Evolutionary conservation across 92 coral and sea anemone species (phyloP).

Genomic region (Bergia sp.): DNA sequence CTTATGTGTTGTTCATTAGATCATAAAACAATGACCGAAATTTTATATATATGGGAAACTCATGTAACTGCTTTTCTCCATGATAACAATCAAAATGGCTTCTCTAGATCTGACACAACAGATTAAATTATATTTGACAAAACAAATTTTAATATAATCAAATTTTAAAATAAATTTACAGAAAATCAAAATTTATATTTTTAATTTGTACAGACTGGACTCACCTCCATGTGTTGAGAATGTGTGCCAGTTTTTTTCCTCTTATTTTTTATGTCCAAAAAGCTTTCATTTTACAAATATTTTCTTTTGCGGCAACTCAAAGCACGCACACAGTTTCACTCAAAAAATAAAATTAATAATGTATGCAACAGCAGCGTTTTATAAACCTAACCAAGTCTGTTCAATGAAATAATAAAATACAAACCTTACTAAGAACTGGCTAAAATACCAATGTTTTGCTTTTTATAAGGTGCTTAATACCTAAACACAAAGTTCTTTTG

Average conservation of each 20-base stretch:
- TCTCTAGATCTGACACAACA: no score
- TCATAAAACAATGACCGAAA: no score
- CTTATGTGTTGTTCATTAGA: no score
- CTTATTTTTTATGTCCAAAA: neutral
- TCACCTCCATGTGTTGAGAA: neutral
- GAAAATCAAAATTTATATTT: neutral
- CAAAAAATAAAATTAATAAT: conserved; percentile 12
- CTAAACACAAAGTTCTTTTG: neutral
- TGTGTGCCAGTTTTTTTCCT: neutral
- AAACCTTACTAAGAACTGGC: neutral
- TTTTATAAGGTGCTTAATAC: neutral
- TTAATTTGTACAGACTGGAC: neutral
- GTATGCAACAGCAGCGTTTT: neutral
- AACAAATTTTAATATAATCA: no score
- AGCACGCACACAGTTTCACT: neutral
- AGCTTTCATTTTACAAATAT: neutral
- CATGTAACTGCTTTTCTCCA: no score
- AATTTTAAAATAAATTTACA: no score
- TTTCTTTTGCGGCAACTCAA: neutral
- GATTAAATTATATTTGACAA: neutral
- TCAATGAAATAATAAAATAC: conserved; percentile 12
- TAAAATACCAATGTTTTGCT: conserved; percentile 3
- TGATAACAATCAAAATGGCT: no score
- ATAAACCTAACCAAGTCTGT: neutral
- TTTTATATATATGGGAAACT: no score